phyloP scores from a whole-genome alignment of 2,113 vertebrate genomes.

The Octodon degus region DNA sequence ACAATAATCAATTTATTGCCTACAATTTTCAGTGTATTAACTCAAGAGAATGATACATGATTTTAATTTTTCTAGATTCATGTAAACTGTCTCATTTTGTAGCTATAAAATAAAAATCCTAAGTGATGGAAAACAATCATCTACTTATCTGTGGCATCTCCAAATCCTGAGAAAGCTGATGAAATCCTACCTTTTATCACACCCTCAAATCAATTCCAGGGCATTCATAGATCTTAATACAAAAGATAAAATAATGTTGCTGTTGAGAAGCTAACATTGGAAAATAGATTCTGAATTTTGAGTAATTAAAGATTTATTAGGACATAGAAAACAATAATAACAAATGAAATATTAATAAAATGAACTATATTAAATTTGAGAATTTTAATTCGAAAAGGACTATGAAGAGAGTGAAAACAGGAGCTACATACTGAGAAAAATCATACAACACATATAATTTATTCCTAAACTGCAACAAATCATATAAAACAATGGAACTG shows the following conservation, averaged over 20 bases:
- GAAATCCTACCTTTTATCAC: not conserved
- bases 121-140: conserved; percentile 14
- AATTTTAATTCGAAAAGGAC: conserved; percentile 32
- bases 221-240: not conserved
- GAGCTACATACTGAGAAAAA: not conserved
- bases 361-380: not conserved
- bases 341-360: conserved; percentile 40
- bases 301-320: not conserved
- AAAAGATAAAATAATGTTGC: not conserved
- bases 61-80: conserved; percentile 26
- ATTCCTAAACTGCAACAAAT: not conserved
- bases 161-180: conserved; percentile 27
- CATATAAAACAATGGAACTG: not conserved
- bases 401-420: not conserved
- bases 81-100: not conserved
- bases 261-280: not conserved
- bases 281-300: conserved; percentile 38
- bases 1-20: not conserved
- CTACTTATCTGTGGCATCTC: not conserved
- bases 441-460: not conserved
- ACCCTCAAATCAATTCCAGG: not conserved
- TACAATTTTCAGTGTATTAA: conserved; percentile 14
- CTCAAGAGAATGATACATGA: not conserved
- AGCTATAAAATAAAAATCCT: conserved; percentile 20
- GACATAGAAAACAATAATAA: not conserved